Conservation (phyloP, 2,888 invertebrate species). For the Desoria tigrina region DNA sequence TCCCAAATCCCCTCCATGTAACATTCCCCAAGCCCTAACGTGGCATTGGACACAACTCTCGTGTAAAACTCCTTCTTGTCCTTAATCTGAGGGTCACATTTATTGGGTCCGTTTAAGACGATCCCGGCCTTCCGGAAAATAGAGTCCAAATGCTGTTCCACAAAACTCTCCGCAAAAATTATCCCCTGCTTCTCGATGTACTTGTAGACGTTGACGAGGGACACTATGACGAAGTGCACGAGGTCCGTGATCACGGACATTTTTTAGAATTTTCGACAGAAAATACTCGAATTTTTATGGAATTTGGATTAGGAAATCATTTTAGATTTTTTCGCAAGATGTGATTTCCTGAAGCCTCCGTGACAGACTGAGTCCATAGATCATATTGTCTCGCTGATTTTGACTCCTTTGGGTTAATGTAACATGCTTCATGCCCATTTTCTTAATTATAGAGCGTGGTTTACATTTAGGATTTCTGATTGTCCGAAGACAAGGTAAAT, state of each 20-base stretch:
- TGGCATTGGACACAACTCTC: slow-evolving; percentile 33
- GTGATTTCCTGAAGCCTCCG: no score
- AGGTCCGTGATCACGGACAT: not conserved
- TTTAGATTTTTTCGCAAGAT: no score
- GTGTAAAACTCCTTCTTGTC: slow-evolving; percentile 44
- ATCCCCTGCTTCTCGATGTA: slow-evolving; percentile 8
- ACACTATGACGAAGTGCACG: not conserved
- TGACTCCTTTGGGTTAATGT: no score
- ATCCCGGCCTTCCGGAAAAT: slow-evolving; percentile 28
- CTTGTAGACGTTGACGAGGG: not conserved
- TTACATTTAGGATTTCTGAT: no score
- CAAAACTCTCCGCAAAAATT: not conserved
- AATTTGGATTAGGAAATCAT: no score
- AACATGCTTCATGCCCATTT: no score
- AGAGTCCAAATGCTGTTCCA: slow-evolving; percentile 21
- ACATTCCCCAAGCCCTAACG: slow-evolving; percentile 44
- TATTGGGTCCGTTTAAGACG: slow-evolving; percentile 30
- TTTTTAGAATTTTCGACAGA: no score
- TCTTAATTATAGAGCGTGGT: no score
- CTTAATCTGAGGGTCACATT: slow-evolving; percentile 35
- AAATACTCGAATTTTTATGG: no score
- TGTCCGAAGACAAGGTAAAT: no score
- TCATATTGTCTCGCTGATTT: no score
- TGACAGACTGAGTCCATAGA: no score
- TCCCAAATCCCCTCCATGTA: slow-evolving; percentile 41